Conservation (phyloP, 1,140 invertebrate species). For the Tachypleus tridentatus region DNA sequence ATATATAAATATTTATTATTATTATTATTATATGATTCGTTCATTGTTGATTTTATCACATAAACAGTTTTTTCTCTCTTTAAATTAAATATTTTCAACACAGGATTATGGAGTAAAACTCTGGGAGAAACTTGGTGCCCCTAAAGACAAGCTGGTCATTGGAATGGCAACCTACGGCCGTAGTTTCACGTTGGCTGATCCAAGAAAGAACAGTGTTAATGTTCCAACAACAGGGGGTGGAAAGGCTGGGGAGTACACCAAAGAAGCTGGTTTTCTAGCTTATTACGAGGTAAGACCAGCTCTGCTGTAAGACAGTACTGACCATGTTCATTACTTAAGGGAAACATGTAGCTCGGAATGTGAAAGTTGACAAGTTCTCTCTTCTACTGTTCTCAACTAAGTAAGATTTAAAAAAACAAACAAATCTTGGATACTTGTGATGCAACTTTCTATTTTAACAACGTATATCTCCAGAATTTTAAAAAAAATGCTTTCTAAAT, state of each 20-base stretch:
- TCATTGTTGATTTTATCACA: too few relatives aligned
- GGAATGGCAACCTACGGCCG: conserved; percentile 95
- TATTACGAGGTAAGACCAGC: conserved; percentile 69
- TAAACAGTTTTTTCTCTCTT: not conserved
- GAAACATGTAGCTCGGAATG: too few relatives aligned
- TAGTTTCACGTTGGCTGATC: conserved; percentile 75
- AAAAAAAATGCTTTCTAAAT: too few relatives aligned
- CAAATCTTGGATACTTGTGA: too few relatives aligned
- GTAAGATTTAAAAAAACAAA: too few relatives aligned
- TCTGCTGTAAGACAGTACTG: too few relatives aligned
- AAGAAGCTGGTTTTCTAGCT: conserved; percentile 81
- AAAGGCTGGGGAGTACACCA: conserved; percentile 81
- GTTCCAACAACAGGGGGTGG: conserved; percentile 77
- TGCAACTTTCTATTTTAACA: too few relatives aligned
- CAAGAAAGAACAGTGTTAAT: conserved; percentile 60
- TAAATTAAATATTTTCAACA: conserved; percentile 7
- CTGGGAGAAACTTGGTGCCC: conserved; percentile 57
- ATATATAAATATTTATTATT: not conserved
- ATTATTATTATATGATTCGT: not conserved
- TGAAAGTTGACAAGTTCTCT: too few relatives aligned
- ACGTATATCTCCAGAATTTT: too few relatives aligned
- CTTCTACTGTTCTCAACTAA: too few relatives aligned
- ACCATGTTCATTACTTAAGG: too few relatives aligned
- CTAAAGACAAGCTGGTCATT: conserved; percentile 89
- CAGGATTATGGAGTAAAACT: conserved; percentile 34